Evolutionary conservation across 2,888 invertebrate species (phyloP), one percentile per base, ranked within the genome.

Genomic region (Toxonevra muliebris): DNA sequence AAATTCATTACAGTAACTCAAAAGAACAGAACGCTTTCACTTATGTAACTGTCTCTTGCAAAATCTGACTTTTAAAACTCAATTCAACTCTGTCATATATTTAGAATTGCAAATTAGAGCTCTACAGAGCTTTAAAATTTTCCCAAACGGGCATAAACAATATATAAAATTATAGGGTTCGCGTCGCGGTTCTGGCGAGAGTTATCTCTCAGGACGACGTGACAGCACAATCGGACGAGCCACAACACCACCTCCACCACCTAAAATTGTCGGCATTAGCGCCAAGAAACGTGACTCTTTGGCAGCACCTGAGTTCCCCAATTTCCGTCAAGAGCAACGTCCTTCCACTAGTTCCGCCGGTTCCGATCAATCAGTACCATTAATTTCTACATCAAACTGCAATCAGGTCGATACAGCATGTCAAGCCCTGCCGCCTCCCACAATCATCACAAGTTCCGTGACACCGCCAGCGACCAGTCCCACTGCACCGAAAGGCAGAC

Each of bases 391-490:
- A 65, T 74, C 75, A 66, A 70, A 73, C 62, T 84, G 86, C 48
- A 87, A 87, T 1, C 87, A 88, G 73, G 88, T 89, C 1, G 91
- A 91, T 74, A 88, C 89, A 55, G 88, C 89, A 78, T 89, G 89
- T 74, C 89, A 90, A 82, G 87, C 87, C 1, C 86, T 90, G 17
- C 90, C 88, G 52, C 90, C 90, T 12, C 94, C 94, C 5, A 93
- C 93, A 19, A 94, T 94, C 69, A 91, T 94, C 61, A 94, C 90
- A 77, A 93, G 93, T 53, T 92, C 92, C 68, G 93, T 94, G 19
- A 93, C 93, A 45, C 93, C 94, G 15, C 93, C 93, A 54, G 90
- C 93, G 10, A 91, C 93, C 1, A 93, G 93, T 48, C 93, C 94
- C 0, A 91, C 92, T 0, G 87, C 88, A 11, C 87, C 89, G 0